A percentile compares a stretch with the other conserved stretches of the same genome.
Evolutionary conservation across 2,113 vertebrate genomes (phyloP).

Genomic region (Alexandromys fortis): DNA sequence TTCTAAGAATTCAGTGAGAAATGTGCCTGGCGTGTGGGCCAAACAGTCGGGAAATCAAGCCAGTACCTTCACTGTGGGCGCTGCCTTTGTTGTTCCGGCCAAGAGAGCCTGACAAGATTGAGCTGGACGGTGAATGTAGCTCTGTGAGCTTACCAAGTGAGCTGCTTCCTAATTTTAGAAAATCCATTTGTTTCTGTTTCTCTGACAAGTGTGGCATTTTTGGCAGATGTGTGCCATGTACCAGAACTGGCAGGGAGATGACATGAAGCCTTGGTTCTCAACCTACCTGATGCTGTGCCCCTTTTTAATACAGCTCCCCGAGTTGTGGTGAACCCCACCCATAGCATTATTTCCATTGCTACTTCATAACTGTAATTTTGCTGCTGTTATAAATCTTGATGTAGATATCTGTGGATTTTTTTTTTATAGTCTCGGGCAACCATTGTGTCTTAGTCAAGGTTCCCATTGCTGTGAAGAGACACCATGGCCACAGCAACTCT

Average conservation of each 20-base stretch:
- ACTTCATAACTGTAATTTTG: background rate
- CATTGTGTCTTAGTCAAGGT: background rate
- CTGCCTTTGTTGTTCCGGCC: conserved; percentile 43
- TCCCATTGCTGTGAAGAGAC: background rate
- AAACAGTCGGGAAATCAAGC: background rate
- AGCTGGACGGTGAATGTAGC: background rate
- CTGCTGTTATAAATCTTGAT: background rate
- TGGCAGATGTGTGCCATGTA: background rate
- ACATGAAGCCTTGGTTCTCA: background rate
- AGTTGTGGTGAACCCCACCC: background rate
- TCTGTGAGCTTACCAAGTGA: background rate
- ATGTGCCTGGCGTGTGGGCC: background rate
- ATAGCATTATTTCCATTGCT: background rate
- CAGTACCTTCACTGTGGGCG: background rate
- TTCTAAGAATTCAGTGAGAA: conserved; percentile 16
- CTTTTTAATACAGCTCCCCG: background rate
- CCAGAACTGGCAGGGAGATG: background rate
- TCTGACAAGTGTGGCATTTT: background rate
- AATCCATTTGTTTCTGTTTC: background rate
- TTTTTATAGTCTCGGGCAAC: background rate
- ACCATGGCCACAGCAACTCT: background rate
- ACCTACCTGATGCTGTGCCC: background rate
- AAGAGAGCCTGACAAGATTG: background rate
- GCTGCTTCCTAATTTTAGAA: background rate
- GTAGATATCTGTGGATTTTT: background rate